These are phyloP conservation scores for Takifugu ocellatus DNA, from an alignment of 2,797 vertebrate genomes.

Conservation along the genomic window DNA sequence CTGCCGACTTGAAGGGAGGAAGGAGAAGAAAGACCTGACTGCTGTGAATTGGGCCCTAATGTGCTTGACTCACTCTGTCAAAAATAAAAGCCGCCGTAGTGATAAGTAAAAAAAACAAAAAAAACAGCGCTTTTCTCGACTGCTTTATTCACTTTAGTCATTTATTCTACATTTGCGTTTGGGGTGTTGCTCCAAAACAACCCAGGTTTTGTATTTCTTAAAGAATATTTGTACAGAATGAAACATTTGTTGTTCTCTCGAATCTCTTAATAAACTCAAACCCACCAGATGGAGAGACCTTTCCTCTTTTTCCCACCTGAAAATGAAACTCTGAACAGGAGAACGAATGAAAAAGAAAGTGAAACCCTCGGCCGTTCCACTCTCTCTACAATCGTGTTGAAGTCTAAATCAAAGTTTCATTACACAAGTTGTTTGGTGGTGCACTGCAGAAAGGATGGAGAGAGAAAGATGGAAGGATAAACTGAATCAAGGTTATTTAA, in stretches of 20 bases:
- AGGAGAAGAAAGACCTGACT: slow-evolving; percentile 25
- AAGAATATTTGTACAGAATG: too few species aligned
- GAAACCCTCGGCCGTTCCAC: too few species aligned
- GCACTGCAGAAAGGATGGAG: not conserved
- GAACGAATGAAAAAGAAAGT: too few species aligned
- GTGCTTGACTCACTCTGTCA: slow-evolving; percentile 25
- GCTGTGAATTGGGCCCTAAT: slow-evolving; percentile 31
- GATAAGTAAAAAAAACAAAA: slow-evolving; percentile 5
- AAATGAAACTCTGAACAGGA: too few species aligned
- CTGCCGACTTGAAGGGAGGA: slow-evolving; percentile 43
- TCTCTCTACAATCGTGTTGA: too few species aligned
- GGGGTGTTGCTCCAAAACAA: not conserved
- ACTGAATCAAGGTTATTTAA: too few species aligned
- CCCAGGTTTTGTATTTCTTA: too few species aligned
- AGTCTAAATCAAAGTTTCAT: too few species aligned
- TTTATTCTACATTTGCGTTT: not conserved
- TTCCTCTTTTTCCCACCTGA: too few species aligned
- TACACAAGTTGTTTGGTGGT: not conserved
- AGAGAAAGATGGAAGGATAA: not conserved
- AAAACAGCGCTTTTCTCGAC: not conserved
- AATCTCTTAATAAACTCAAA: too few species aligned
- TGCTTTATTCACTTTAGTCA: slow-evolving; percentile 2
- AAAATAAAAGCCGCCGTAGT: slow-evolving; percentile 24
- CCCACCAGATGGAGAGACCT: too few species aligned
- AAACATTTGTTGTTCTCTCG: too few species aligned